These are phyloP conservation scores for Menura novaehollandiae DNA, from an alignment of 2,113 vertebrate species.

Conservation along the genomic window DNA sequence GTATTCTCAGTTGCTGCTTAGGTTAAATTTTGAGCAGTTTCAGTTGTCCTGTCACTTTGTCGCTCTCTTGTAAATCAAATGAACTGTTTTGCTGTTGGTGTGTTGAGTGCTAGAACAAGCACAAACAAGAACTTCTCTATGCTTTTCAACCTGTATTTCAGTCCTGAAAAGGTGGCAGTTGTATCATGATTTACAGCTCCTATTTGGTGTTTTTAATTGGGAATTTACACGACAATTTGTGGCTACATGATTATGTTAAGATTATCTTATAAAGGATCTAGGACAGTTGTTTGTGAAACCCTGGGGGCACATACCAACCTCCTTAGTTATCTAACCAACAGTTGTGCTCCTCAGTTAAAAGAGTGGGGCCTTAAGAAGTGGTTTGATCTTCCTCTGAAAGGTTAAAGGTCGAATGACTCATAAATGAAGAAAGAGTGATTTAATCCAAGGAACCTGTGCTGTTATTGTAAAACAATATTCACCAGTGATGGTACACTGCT, in stretches of 20 bases:
- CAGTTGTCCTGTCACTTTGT: not conserved
- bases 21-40: not conserved
- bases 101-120: not conserved
- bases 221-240: constrained; percentile 65
- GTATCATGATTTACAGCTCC: constrained; percentile 53
- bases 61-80: not conserved
- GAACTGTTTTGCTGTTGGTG: not conserved
- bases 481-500: constrained; percentile 69
- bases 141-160: not conserved
- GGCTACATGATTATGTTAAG: constrained; percentile 67
- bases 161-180: constrained; percentile 14
- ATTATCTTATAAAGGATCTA: constrained; percentile 69
- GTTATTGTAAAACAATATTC: constrained; percentile 79
- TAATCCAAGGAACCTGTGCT: constrained; percentile 77
- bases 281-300: constrained; percentile 72
- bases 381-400: constrained; percentile 81
- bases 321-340: constrained; percentile 74
- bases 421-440: constrained; percentile 81
- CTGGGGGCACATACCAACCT: constrained; percentile 72
- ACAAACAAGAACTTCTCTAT: not conserved
- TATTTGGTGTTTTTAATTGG: constrained; percentile 64
- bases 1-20: not conserved
- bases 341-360: constrained; percentile 74
- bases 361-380: constrained; percentile 74
- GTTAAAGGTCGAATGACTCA: constrained; percentile 78